A percentile compares a stretch with the other conserved stretches of the same genome.
These are phyloP conservation scores for Cottoperca gobio DNA, from an alignment of 2,797 vertebrate species.

Conservation along the genomic window DNA sequence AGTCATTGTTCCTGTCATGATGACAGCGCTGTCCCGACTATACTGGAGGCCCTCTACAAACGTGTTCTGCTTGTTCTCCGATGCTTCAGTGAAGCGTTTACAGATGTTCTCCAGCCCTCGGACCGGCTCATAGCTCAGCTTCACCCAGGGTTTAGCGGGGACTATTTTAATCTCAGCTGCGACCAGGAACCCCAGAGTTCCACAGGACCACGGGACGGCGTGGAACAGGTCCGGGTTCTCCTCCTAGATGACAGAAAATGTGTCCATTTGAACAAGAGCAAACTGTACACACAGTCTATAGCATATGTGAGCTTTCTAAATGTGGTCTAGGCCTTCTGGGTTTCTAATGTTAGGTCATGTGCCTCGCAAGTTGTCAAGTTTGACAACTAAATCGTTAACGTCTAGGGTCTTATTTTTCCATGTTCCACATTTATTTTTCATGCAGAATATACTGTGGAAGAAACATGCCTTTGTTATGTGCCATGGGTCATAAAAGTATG, in stretches of 20 bases:
- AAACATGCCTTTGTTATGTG: too few species aligned
- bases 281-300: neutral
- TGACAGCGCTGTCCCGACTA: conserved; percentile 91
- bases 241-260: conserved; percentile 78
- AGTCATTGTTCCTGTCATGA: conserved; percentile 96
- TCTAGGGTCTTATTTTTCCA: too few species aligned
- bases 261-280: neutral
- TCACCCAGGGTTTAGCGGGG: conserved; percentile 92
- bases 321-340: neutral
- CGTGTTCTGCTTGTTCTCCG: conserved; percentile 89
- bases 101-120: conserved; percentile 92
- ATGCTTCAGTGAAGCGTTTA: conserved; percentile 88
- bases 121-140: conserved; percentile 90
- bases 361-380: neutral
- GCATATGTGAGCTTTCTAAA: neutral
- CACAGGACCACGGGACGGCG: conserved; percentile 98
- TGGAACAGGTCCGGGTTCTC: conserved; percentile 98
- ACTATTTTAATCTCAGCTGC: conserved; percentile 97
- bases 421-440: too few species aligned
- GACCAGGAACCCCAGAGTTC: conserved; percentile 97
- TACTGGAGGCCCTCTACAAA: conserved; percentile 97
- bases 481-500: too few species aligned
- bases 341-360: neutral
- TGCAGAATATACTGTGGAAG: too few species aligned
- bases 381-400: neutral